Evolutionary conservation across 64 coral and sea anemone genomes (phyloP).

Genomic region (Dendrophyllia cribrosa): DNA sequence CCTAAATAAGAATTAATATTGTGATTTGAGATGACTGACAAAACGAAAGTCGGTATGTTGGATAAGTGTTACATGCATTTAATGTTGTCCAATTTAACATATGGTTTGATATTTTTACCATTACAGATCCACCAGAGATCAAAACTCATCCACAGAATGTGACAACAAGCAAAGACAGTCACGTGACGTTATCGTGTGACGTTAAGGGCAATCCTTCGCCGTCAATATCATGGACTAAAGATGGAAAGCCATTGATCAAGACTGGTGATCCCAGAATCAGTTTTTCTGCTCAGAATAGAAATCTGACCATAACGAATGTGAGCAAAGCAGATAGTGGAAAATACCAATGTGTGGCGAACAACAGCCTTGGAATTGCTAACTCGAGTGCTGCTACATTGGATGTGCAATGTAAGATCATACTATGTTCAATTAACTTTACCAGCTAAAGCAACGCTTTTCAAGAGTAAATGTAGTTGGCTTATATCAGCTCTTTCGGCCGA

Average conservation of each 20-base stretch:
- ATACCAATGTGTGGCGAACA: background rate
- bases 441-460: background rate
- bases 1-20: no score
- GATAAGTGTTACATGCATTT: no score
- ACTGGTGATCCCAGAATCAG: background rate
- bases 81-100: no score
- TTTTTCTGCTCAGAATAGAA: background rate
- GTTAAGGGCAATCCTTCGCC: background rate
- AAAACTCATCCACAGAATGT: background rate
- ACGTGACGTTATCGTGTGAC: slow-evolving; percentile 18
- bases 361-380: background rate
- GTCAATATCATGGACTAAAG: no score
- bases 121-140: background rate
- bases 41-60: no score
- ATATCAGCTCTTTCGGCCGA: no score
- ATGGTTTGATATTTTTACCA: no score
- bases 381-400: background rate
- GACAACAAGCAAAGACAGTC: background rate
- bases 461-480: no score
- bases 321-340: no score
- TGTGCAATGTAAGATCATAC: slow-evolving; percentile 65
- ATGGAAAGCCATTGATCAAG: background rate
- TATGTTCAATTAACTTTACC: no score
- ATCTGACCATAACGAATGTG: no score
- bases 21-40: no score